Evolutionary conservation across 2,797 vertebrate species (phyloP), one percentile per base, ranked within the genome.

Genomic region (Halcyon badia): DNA sequence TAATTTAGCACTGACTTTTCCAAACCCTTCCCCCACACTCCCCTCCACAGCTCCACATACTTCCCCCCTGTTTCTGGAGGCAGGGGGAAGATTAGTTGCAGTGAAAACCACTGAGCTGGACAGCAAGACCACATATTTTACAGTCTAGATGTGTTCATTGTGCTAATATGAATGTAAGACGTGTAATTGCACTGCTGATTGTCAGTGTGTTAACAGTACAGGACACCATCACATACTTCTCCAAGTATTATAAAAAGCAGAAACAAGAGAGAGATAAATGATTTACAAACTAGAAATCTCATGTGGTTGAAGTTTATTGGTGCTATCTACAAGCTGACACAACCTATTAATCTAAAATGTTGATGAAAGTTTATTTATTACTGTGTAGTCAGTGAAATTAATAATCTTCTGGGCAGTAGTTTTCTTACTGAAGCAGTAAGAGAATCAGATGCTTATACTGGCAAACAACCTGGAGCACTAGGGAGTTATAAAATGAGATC

Each of bases 371-470:
- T 85, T 89, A 57, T 91, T 77, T 85, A 72, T 80, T 90, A 49
- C 10, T 78, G 19, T 54, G n/a, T 20, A 81, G 28, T 57, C 26
- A 31, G 19, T 71, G 65, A 86, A 83, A 83, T 70, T 58, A 83
- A 33, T 46, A 33, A 65, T 51, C 37, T 83, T 81, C 79, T 71
- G 49, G 82, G 31, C 31, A 81, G 64, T 39, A 89, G 48, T 77
- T 70, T 85, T 73, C 60, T 78, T 75, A 71, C 37, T 75, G 49
- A 80, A 31, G 21, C 68, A 87, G 41, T 69, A 65, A 81, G 54
- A 91, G 91, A 87, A 91, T 92, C 5, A 81, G 44, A 66, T 81
- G 14, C 24, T 78, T 96, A 91, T 80, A 65, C 61, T 88, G 82
- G 65, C 65, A 83, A 70, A 64, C 54, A 58, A 14, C 6, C 48